Conservation (phyloP, 2,797 vertebrate genomes). For the Phataginus tetradactyla region DNA sequence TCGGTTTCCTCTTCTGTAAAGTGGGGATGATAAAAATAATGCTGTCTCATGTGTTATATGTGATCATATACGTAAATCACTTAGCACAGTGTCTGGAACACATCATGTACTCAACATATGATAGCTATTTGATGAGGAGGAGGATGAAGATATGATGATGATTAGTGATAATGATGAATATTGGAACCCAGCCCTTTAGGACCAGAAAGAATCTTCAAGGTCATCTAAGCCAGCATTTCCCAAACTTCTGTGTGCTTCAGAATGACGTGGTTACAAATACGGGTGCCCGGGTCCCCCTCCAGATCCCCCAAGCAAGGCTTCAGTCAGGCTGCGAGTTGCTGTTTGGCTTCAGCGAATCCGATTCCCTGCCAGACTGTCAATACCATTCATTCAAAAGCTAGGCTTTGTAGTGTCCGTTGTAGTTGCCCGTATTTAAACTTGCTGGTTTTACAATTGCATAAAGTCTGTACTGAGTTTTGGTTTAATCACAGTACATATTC, state of each 20-base stretch:
- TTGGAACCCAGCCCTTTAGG: not conserved
- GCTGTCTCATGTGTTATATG: too few relatives aligned
- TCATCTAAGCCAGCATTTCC: not conserved
- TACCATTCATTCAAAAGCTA: not conserved
- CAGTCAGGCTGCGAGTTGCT: not conserved
- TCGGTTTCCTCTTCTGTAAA: not conserved
- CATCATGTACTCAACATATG: not conserved
- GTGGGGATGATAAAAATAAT: not conserved
- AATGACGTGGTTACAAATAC: not conserved
- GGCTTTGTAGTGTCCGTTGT: not conserved
- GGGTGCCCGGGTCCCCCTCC: not conserved
- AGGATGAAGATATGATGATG: not conserved
- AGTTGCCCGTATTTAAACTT: not conserved
- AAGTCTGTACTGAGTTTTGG: not conserved
- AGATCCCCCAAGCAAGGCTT: not conserved
- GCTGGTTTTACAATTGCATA: not conserved
- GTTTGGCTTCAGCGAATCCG: not conserved
- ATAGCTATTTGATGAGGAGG: not conserved
- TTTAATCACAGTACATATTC: not conserved
- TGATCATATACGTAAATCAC: not conserved
- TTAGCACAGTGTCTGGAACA: not conserved
- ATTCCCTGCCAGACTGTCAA: not conserved
- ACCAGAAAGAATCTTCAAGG: not conserved
- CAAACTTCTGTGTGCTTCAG: not conserved
- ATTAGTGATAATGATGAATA: not conserved